Evolutionary conservation across 2,797 vertebrate genomes (phyloP).

Genomic region (Petrocephalus sullivani): DNA sequence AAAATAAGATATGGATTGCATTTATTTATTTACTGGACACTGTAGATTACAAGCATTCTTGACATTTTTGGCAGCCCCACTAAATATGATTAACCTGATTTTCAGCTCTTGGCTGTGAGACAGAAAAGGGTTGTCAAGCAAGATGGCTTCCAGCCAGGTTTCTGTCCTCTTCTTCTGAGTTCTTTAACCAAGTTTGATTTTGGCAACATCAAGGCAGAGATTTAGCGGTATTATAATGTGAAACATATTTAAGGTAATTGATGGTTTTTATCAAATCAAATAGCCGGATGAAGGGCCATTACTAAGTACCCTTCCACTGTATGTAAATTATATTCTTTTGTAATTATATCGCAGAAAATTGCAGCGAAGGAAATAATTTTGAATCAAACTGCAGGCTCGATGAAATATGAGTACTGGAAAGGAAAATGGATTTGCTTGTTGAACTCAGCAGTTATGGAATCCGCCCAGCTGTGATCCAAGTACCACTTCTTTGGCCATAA

Average conservation of each 20-base stretch:
- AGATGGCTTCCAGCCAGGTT: constrained; percentile 22
- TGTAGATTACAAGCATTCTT: constrained; percentile 21
- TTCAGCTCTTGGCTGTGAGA: neutral
- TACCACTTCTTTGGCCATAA: neutral
- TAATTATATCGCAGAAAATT: constrained; percentile 12
- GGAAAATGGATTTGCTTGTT: neutral
- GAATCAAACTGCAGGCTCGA: neutral
- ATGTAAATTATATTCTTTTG: constrained; percentile 13
- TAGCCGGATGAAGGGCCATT: neutral
- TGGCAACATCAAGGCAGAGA: constrained; percentile 11
- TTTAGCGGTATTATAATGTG: constrained; percentile 20
- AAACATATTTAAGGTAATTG: constrained; percentile 21
- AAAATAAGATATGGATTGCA: neutral
- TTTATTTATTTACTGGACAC: constrained; percentile 8
- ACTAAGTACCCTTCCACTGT: neutral
- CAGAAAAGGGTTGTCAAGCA: neutral
- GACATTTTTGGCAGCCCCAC: constrained; percentile 8
- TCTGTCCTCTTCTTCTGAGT: neutral
- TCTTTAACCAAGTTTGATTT: constrained; percentile 16
- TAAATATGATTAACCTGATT: constrained; percentile 15
- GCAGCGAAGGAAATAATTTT: constrained; percentile 5
- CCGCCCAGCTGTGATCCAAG: neutral
- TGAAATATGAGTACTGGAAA: neutral
- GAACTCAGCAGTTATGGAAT: neutral
- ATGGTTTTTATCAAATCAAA: constrained; percentile 24